These are phyloP conservation scores for Heterodera carotae DNA, from an alignment of 1,140 invertebrate species.

Conservation along the genomic window DNA sequence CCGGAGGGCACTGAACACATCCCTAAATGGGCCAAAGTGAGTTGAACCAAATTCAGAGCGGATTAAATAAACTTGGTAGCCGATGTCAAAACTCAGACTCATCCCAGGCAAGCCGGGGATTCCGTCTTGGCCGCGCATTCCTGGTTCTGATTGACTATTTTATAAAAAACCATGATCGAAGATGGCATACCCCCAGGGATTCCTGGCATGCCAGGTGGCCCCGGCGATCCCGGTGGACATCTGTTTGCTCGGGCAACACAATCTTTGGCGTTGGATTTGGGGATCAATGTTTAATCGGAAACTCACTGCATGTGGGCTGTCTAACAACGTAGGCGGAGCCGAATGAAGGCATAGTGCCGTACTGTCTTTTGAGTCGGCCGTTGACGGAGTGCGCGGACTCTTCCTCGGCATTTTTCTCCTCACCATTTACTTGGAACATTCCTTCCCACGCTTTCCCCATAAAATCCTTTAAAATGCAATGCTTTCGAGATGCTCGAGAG, in stretches of 20 bases:
- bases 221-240: not conserved
- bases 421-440: not conserved
- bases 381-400: not conserved
- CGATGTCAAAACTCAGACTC: not conserved
- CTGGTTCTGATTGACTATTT: not conserved
- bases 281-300: not conserved
- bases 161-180: not conserved
- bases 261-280: not conserved
- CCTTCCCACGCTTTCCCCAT: not conserved
- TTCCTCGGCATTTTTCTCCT: not conserved
- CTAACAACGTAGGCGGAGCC: not conserved
- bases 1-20: constrained; percentile 1
- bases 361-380: not conserved
- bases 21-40: not conserved
- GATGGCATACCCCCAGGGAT: not conserved
- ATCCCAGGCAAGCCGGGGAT: not conserved
- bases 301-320: constrained; percentile 13
- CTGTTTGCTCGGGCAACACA: not conserved
- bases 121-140: not conserved
- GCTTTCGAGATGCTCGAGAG: too few relatives aligned
- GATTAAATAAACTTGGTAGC: not conserved
- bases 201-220: not conserved
- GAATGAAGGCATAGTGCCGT: constrained; percentile 2
- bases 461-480: not conserved
- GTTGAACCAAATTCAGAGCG: not conserved